Conservation (phyloP, 2,113 vertebrate genomes). For the Sebastes schlegelii region DNA sequence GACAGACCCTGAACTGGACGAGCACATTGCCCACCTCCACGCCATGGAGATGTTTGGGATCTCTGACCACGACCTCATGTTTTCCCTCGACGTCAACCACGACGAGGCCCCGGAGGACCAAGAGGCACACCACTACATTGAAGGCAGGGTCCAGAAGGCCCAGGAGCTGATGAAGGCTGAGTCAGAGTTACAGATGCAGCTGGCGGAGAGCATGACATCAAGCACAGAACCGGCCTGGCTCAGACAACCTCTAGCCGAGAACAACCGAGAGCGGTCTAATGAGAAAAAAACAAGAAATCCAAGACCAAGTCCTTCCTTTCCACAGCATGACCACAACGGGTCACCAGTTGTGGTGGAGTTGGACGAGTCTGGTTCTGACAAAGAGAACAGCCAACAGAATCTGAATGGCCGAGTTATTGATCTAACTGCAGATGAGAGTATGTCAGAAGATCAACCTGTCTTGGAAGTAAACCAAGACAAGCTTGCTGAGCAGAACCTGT, state of each 20-base stretch:
- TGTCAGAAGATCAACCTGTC: background rate
- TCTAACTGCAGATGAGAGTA: slow-evolving; percentile 68
- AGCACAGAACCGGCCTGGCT: slow-evolving; percentile 83
- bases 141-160: slow-evolving; percentile 92
- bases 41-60: slow-evolving; percentile 92
- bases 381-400: background rate
- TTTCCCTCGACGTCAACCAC: slow-evolving; percentile 80
- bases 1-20: slow-evolving; percentile 87
- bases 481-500: background rate
- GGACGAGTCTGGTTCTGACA: slow-evolving; percentile 43
- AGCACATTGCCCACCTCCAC: slow-evolving; percentile 90
- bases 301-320: slow-evolving; percentile 6
- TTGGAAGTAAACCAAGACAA: background rate
- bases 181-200: slow-evolving; percentile 87
- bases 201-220: slow-evolving; percentile 77
- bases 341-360: slow-evolving; percentile 58
- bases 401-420: slow-evolving; percentile 64
- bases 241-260: slow-evolving; percentile 36
- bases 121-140: slow-evolving; percentile 88
- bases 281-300: slow-evolving; percentile 49
- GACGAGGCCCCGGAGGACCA: slow-evolving; percentile 85
- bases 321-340: background rate
- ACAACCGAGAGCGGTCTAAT: slow-evolving; percentile 17
- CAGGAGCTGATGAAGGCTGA: slow-evolving; percentile 92
- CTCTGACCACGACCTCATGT: slow-evolving; percentile 95